These are phyloP conservation scores for Trissonchulus latispiculum DNA, from an alignment of 2,888 invertebrate species.

Conservation along the genomic window DNA sequence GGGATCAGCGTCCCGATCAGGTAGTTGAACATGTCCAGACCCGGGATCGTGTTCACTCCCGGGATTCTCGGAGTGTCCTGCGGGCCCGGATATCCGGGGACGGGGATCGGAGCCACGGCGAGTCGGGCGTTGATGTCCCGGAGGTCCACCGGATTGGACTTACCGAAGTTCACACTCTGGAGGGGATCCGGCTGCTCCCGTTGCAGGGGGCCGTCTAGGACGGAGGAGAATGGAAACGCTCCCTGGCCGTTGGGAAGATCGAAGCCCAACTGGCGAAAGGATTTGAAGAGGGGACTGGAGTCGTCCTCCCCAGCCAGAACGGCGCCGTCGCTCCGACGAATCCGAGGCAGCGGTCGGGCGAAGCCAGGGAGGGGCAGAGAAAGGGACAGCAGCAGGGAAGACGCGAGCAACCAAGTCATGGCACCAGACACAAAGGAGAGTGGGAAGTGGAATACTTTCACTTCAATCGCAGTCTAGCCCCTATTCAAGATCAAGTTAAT, in stretches of 20 bases:
- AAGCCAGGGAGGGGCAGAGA: too few relatives aligned
- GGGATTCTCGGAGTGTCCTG: constrained; percentile 41
- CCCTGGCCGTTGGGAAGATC: background rate
- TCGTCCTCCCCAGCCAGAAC: background rate
- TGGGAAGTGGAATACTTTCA: too few relatives aligned
- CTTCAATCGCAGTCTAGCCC: too few relatives aligned
- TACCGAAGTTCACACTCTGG: background rate
- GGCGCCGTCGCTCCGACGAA: too few relatives aligned
- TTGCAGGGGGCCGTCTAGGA: background rate
- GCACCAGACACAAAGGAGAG: too few relatives aligned
- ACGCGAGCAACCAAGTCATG: too few relatives aligned
- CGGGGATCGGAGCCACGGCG: constrained; percentile 42
- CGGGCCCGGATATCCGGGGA: constrained; percentile 38
- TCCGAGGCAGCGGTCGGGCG: too few relatives aligned
- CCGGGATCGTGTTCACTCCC: constrained; percentile 45
- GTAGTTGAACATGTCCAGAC: constrained; percentile 44
- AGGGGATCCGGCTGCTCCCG: background rate
- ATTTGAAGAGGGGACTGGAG: background rate
- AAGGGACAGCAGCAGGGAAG: too few relatives aligned
- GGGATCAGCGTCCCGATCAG: constrained; percentile 42
- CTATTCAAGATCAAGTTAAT: too few relatives aligned
- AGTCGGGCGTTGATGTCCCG: constrained; percentile 32
- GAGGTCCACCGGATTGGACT: constrained; percentile 15
- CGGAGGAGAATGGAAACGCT: background rate
- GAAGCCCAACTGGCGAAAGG: background rate